Evolutionary conservation across 2,797 vertebrate species (phyloP).

Genomic region (Myoxocephalus aenaeus): DNA sequence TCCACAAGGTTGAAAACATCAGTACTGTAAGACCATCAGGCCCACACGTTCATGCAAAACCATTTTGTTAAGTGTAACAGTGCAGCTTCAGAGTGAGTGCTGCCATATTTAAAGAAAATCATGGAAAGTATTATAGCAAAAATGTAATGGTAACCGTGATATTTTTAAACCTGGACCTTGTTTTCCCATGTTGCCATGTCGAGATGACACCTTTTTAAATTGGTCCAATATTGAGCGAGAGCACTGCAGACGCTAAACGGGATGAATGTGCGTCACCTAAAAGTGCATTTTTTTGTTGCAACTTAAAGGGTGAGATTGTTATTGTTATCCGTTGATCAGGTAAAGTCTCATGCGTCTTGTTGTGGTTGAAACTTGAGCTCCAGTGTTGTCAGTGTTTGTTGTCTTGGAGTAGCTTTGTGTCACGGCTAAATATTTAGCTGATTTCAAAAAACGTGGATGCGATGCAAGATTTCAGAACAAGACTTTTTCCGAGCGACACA

Average conservation of each 20-base stretch:
- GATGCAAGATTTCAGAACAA: no score
- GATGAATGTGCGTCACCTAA: no score
- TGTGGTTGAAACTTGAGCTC: neutral
- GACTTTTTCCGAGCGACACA: no score
- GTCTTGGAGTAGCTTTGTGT: neutral
- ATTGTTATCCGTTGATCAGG: neutral
- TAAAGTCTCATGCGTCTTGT: neutral
- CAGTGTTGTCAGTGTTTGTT: neutral
- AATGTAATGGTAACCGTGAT: no score
- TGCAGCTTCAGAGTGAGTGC: conserved; percentile 3
- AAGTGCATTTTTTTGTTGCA: no score
- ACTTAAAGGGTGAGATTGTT: neutral
- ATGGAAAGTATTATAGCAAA: conserved; percentile 21
- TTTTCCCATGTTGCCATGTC: no score
- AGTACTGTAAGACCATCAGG: neutral
- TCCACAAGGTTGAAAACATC: conserved; percentile 26
- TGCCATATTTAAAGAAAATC: conserved; percentile 20
- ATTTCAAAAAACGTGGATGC: no score
- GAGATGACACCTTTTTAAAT: no score
- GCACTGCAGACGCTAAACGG: no score
- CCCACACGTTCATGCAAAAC: conserved; percentile 5
- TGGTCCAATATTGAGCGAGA: no score
- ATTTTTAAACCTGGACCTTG: no score
- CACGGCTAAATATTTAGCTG: neutral
- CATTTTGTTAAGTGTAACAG: neutral